Conservation (phyloP, 2,797 vertebrate species). For the Coregonus suidteri region DNA sequence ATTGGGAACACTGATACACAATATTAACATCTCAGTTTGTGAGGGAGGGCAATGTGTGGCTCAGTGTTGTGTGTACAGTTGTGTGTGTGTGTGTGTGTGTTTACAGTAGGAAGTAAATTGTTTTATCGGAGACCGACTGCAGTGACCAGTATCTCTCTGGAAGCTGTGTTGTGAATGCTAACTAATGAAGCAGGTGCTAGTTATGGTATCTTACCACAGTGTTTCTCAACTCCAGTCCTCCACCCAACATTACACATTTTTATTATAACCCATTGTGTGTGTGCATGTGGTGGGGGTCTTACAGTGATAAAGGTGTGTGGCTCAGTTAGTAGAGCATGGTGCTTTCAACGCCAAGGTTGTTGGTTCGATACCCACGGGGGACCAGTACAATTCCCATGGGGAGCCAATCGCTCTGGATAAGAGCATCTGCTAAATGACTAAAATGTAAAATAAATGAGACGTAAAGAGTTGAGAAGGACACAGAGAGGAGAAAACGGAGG, state of each 20-base stretch:
- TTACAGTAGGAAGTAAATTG: background rate
- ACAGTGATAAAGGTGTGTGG: background rate
- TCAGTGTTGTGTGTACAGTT: background rate
- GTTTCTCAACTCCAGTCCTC: background rate
- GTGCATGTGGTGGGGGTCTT: conserved; percentile 4
- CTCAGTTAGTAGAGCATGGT: no score
- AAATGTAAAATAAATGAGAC: background rate
- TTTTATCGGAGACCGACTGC: background rate
- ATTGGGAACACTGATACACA: conserved; percentile 43
- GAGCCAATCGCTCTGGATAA: no score
- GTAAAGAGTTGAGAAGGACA: background rate
- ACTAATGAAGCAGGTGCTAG: background rate
- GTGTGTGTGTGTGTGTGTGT: background rate
- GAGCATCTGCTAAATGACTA: no score
- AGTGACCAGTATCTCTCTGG: background rate
- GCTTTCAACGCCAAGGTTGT: no score
- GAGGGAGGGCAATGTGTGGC: background rate
- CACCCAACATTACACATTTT: background rate
- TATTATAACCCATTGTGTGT: background rate
- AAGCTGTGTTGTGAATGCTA: background rate
- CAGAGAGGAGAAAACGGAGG: conserved; percentile 39
- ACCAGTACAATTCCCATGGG: no score
- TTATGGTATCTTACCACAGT: background rate
- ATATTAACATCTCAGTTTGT: background rate
- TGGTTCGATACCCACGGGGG: no score